A percentile compares a stretch with the other conserved stretches of the same genome.
phyloP scores from a whole-genome alignment of 2,797 vertebrate genomes.

The Chrysocyon brachyurus region DNA sequence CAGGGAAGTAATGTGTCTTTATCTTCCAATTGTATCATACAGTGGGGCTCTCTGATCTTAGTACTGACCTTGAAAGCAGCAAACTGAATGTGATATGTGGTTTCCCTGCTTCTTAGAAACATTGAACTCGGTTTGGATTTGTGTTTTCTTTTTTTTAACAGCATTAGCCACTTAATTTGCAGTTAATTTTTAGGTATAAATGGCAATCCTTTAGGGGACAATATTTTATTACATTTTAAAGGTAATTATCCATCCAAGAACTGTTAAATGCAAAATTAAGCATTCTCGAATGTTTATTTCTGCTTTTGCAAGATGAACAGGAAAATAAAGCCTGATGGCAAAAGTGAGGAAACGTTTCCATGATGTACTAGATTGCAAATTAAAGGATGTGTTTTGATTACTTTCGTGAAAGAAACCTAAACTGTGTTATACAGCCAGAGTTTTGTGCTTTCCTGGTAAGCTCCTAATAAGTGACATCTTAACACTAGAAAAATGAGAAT shows the following conservation, averaged over 20 bases:
- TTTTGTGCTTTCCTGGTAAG: neutral
- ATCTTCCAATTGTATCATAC: constrained; percentile 55
- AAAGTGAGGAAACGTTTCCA: neutral
- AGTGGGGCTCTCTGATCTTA: constrained; percentile 53
- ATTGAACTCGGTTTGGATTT: constrained; percentile 13
- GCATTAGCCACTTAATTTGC: constrained; percentile 55
- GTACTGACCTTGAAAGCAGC: constrained; percentile 78
- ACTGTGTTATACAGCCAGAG: neutral
- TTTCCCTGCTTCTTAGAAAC: constrained; percentile 61
- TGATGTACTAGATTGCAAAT: neutral
- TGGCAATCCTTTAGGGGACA: neutral
- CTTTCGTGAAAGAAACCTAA: neutral
- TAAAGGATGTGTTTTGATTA: neutral
- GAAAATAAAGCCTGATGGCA: neutral
- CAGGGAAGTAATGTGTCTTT: constrained; percentile 68
- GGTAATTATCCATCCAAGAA: neutral
- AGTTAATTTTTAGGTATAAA: constrained; percentile 26
- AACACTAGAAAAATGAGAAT: neutral
- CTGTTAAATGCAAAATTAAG: constrained; percentile 57
- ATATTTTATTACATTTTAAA: neutral
- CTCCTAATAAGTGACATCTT: neutral
- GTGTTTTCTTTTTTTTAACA: neutral
- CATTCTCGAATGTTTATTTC: constrained; percentile 41
- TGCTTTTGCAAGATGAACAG: neutral
- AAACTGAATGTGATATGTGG: constrained; percentile 22